Evolutionary conservation across 2,797 vertebrate species (phyloP).

Genomic region (Enteromius thamalakanensis): DNA sequence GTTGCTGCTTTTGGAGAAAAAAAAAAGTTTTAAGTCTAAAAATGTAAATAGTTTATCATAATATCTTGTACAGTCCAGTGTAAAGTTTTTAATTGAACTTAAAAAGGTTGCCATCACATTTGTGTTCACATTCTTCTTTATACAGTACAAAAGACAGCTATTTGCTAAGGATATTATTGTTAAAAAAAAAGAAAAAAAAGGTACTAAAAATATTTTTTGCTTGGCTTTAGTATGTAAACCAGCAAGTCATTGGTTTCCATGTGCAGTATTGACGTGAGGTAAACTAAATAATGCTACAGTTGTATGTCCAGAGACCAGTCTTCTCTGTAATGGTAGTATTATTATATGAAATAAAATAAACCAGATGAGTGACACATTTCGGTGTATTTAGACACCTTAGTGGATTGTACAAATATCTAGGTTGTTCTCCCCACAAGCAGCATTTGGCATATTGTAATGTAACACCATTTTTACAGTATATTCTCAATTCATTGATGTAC

Average conservation of each 20-base stretch:
- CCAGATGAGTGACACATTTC: constrained; percentile 82
- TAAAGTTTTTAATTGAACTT: constrained; percentile 99
- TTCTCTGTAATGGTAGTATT: constrained; percentile 90
- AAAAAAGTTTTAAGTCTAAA: constrained; percentile 97
- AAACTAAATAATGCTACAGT: constrained; percentile 92
- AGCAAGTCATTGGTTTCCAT: constrained; percentile 94
- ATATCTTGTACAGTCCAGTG: constrained; percentile 99
- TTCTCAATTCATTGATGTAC: constrained; percentile 83
- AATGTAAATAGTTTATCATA: constrained; percentile 99
- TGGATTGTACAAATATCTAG: constrained; percentile 82
- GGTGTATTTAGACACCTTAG: constrained; percentile 86
- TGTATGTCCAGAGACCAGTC: constrained; percentile 89
- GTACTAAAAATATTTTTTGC: constrained; percentile 81
- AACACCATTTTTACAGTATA: constrained; percentile 89
- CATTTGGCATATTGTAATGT: constrained; percentile 88
- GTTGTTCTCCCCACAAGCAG: constrained; percentile 84
- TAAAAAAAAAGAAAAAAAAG: constrained; percentile 75
- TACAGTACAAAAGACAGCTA: constrained; percentile 87
- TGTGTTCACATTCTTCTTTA: constrained; percentile 94
- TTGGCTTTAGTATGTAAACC: constrained; percentile 95
- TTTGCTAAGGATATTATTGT: constrained; percentile 91
- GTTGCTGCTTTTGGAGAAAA: constrained; percentile 98
- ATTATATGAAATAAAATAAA: constrained; percentile 85
- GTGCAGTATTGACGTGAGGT: constrained; percentile 99
- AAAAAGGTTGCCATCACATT: constrained; percentile 94